phyloP scores from a whole-genome alignment of 2,797 vertebrate species.

The Chaetodon trifasciatus region DNA sequence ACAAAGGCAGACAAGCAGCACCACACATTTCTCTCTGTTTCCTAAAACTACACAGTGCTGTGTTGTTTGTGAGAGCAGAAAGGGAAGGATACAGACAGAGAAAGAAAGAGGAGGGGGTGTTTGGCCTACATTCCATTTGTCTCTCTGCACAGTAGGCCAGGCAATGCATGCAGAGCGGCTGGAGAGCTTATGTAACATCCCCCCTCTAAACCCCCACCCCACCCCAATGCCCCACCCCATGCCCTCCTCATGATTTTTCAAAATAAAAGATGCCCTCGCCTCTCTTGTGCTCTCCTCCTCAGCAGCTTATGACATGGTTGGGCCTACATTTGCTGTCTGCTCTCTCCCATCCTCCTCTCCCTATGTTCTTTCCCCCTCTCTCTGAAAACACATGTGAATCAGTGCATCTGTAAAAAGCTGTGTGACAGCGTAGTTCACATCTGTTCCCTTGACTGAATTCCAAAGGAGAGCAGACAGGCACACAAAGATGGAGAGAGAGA shows the following conservation, averaged over 20 bases:
- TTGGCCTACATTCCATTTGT: slow-evolving; percentile 80
- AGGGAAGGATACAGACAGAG: slow-evolving; percentile 64
- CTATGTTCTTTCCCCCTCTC: slow-evolving; percentile 16
- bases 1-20: slow-evolving; percentile 16
- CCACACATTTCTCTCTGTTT: slow-evolving; percentile 36
- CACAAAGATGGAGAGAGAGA: slow-evolving; percentile 14
- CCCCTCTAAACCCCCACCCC: slow-evolving; percentile 9
- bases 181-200: slow-evolving; percentile 81
- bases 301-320: slow-evolving; percentile 51
- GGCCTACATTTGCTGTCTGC: slow-evolving; percentile 46
- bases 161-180: slow-evolving; percentile 75
- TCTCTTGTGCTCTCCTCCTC: slow-evolving; percentile 20
- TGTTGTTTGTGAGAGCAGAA: slow-evolving; percentile 60
- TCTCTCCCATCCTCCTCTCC: slow-evolving; percentile 4
- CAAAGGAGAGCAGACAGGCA: slow-evolving; percentile 44
- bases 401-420: slow-evolving; percentile 51
- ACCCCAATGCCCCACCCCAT: slow-evolving; percentile 38
- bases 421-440: slow-evolving; percentile 68
- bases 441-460: slow-evolving; percentile 63
- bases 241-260: slow-evolving; percentile 68
- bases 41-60: slow-evolving; percentile 30
- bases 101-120: slow-evolving; percentile 55
- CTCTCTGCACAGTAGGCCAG: slow-evolving; percentile 78
- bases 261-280: slow-evolving; percentile 66
- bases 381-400: slow-evolving; percentile 55